These are phyloP conservation scores for Hypomecis atomaria DNA, from an alignment of 2,888 invertebrate species.

Conservation along the genomic window DNA sequence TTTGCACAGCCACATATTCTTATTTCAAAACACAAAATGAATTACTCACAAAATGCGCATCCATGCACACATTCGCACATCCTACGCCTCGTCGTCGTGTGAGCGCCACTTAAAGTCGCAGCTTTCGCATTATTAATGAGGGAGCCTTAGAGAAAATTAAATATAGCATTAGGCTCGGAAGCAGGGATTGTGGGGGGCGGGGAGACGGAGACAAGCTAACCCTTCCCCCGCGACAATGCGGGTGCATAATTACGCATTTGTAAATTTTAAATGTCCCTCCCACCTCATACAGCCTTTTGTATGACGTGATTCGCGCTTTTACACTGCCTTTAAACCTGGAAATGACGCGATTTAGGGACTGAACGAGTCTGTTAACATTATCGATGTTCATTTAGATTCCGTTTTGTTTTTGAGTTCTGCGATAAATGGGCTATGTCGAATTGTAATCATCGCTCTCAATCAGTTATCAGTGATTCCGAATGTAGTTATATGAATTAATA, in stretches of 20 bases:
- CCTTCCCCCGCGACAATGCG: slow-evolving; percentile 82
- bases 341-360: slow-evolving; percentile 56
- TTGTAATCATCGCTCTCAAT: no score
- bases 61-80: slow-evolving; percentile 60
- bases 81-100: slow-evolving; percentile 70
- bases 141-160: slow-evolving; percentile 85
- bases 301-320: slow-evolving; percentile 81
- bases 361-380: neutral
- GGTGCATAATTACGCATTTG: slow-evolving; percentile 85
- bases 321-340: slow-evolving; percentile 59
- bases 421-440: no score
- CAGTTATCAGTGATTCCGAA: no score
- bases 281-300: slow-evolving; percentile 81
- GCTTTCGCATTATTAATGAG: slow-evolving; percentile 84
- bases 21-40: neutral
- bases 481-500: no score
- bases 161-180: slow-evolving; percentile 85
- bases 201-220: slow-evolving; percentile 64
- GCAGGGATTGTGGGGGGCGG: slow-evolving; percentile 68
- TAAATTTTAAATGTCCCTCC: slow-evolving; percentile 84
- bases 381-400: neutral
- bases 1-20: no score
- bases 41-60: slow-evolving; percentile 26
- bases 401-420: no score
- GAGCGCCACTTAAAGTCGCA: slow-evolving; percentile 84